Evolutionary conservation across 1,140 invertebrate species (phyloP).

Genomic region (Ericerus pela): DNA sequence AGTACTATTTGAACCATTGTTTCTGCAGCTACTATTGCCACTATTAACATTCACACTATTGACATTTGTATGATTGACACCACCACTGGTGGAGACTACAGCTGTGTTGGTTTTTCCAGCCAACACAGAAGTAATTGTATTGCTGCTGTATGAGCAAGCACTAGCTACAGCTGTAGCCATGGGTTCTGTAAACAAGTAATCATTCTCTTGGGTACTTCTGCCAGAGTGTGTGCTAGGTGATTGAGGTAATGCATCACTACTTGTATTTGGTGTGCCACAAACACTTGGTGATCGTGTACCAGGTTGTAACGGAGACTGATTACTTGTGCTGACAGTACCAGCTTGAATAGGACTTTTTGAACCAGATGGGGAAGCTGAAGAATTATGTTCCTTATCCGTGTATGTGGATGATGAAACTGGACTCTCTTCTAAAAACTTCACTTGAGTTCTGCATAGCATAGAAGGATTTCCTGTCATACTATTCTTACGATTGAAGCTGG

Average conservation of each 20-base stretch:
- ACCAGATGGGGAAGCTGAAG: conserved; percentile 27
- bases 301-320: conserved; percentile 32
- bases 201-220: neutral
- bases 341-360: conserved; percentile 53
- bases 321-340: conserved; percentile 56
- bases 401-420: conserved; percentile 51
- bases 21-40: too few relatives aligned
- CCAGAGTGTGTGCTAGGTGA: neutral
- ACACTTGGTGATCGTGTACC: neutral
- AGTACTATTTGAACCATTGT: too few relatives aligned
- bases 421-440: conserved; percentile 36
- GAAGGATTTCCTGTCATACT: neutral
- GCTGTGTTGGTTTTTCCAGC: conserved; percentile 57
- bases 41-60: neutral
- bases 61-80: conserved; percentile 3
- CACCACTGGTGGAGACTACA: conserved; percentile 47
- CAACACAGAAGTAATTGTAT: conserved; percentile 59
- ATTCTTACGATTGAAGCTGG: neutral
- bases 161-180: conserved; percentile 55
- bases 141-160: conserved; percentile 51
- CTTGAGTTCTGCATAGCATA: conserved; percentile 25
- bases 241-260: neutral
- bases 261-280: neutral
- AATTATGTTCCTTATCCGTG: conserved; percentile 37
- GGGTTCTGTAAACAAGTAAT: conserved; percentile 1